A percentile compares a stretch with the other conserved stretches of the same genome.
phyloP scores from a whole-genome alignment of 2,888 invertebrate species.

The Xanthostigma xanthostigma region DNA sequence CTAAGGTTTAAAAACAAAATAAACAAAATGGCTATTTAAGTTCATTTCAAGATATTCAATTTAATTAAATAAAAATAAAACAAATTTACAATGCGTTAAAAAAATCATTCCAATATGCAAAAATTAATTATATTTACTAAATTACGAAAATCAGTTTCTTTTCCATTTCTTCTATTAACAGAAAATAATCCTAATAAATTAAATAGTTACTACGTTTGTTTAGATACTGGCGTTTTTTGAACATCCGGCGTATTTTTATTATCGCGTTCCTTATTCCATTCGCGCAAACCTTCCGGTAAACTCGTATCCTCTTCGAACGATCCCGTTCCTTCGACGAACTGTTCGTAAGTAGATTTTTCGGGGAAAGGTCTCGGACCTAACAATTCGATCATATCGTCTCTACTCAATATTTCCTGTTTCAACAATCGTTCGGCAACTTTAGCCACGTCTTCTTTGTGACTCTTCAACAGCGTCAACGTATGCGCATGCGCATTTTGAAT shows the following conservation, averaged over 20 bases:
- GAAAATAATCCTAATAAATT: too few relatives aligned
- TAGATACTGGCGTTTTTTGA: too few relatives aligned
- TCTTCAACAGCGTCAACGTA: constrained; percentile 60
- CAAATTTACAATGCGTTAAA: too few relatives aligned
- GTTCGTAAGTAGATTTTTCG: constrained; percentile 98
- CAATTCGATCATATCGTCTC: constrained; percentile 96
- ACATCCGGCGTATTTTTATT: constrained; percentile 17
- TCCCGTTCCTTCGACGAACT: constrained; percentile 97
- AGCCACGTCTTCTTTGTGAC: constrained; percentile 74
- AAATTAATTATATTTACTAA: too few relatives aligned
- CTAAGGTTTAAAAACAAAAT: too few relatives aligned
- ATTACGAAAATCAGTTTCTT: too few relatives aligned
- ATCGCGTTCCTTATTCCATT: constrained; percentile 71
- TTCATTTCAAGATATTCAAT: too few relatives aligned
- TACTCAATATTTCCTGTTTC: constrained; percentile 85
- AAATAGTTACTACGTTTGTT: too few relatives aligned
- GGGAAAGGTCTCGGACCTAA: constrained; percentile 90
- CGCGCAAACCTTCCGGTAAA: constrained; percentile 86
- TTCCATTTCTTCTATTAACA: too few relatives aligned
- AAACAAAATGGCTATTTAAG: too few relatives aligned
- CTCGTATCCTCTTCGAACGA: constrained; percentile 93
- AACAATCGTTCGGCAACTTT: constrained; percentile 80
- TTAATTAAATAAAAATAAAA: too few relatives aligned
- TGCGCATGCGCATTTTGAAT: constrained; percentile 64
- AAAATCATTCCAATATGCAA: too few relatives aligned